Base-by-base conservation (phyloP, 2,113 vertebrate species). In the Scolopax mira region DNA sequence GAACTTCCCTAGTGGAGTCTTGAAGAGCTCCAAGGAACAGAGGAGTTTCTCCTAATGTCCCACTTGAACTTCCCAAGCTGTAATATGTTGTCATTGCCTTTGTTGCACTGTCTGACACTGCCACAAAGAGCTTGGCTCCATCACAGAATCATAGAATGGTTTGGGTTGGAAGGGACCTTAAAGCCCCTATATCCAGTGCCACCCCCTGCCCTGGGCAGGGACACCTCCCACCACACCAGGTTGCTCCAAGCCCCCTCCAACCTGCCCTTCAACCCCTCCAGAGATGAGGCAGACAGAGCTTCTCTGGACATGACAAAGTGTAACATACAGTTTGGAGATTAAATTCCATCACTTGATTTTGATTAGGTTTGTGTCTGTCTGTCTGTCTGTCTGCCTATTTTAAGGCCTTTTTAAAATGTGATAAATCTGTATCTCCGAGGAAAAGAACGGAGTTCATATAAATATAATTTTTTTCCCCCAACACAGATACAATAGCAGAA, bases 401-500 rank as follows among this genome's bases (percentile, higher is more conserved):
- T 62, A 69, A 70, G 15, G 8, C 7, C 7, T 79, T 8, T 62
- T 60, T 85, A 79, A 79, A 21, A 42, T 42, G 6, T 35, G 42
- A 77, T 79, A 91, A 73, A 70, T 52, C n/a, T 83, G 3, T 49
- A 57, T 42, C 9, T 51, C 35, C 67, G 46, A 74, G 30, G 79
- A 73, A 74, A 91, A 92, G 23, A 85, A 58, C 8, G 48, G 11
- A 33, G 30, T 71, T 91, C 35, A 11, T 74, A 33, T 58, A 57
- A 82, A 55, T 71, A 69, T 57, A 88, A 18, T 58, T 88, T 85
- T 82, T 88, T 85, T 97, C 96, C 66, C 88, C 86, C 66, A 58
- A 85, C 91, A 25, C 98, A 99, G 99, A 99, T 97, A 99, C 99
- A 16, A 98, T 99, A 96, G 99, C 99, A 61, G 99, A 99, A 98